Evolutionary conservation across 1,140 invertebrate species (phyloP), one percentile per base, ranked within the genome.

Genomic region (Sogatella furcifera): DNA sequence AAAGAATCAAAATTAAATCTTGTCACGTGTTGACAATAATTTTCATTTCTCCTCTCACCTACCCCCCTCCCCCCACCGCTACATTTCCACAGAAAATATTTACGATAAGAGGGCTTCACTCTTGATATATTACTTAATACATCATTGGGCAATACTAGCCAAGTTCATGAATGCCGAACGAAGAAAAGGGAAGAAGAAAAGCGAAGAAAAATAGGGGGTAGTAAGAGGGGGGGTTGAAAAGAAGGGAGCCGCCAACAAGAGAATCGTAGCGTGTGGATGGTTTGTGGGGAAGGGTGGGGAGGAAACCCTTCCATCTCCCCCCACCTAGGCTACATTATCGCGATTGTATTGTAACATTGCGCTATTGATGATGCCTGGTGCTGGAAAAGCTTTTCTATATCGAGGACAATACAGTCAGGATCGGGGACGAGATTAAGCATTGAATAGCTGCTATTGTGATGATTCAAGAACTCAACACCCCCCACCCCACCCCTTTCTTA

Each of bases 341-440:
- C 64, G 64, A 66, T 66, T 66, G 64, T 66, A 66, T 66, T 66
- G 64, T 66, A 66, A 63, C 64, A 63, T 63, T 66, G 64, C 62
- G 64, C 64, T 66, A 66, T 66, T 66, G 64, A 66, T 66, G 64
- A 66, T 66, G 64, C 59, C 64, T 63, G 60, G 64, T 62, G 64
- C 60, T 66, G 61, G 61, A 63, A 66, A 66, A 66, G 64, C 64
- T 66, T 66, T 66, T 66, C 64, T 66, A 66, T 66, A 66, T 63
- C 55, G 64, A 60, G 59, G 64, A 65, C 64, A 65, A 65, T 65
- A 60, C 61, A 65, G 64, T 62, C 64, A 65, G 64, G 64, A 65
- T 65, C 64, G 61, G 58, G 54, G 61, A 65, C 64, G 64, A 65
- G 64, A 65, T 65, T 65, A 65, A 65, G 58, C 64, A 65, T 65